Base-by-base conservation (phyloP, 2,888 invertebrate genomes). In the Eucera pruinosa region DNA sequence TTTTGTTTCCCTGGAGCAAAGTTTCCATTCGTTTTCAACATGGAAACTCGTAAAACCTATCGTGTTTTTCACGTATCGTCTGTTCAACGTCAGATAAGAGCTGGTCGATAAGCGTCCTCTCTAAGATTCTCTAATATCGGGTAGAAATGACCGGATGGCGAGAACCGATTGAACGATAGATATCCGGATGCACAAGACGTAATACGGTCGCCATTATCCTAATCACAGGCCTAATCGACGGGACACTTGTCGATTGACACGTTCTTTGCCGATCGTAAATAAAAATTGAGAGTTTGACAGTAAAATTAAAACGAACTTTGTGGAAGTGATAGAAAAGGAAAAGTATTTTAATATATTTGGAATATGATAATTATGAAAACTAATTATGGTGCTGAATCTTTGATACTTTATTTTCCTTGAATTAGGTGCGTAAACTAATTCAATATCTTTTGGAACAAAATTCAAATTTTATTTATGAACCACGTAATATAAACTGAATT, bases 1-100 rank as follows among this genome's bases (percentile, higher is more conserved):
- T 73, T 68, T 73, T 68, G 30, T 55, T 18, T 25, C 9, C 9
- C 6, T 0, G 45, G 33, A 58, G 30, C 58, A 9, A 65, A 72
- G 20, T 60, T 60, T 54, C 57, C 47, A 39, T 73, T 64, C 36
- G 36, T n/a, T n/a, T n/a, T 27, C 41, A 27, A 48, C 25, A 9
- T 48, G 43, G 27, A 11, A 11, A 5, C 18, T 39, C 43, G 43
- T 58, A 57, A 55, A 73, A 55, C 43, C 55, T 33, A 58, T 72
- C 69, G 33, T 65, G 60, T 72, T 72, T 65, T 69, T 52, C 54
- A 36, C 52, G 57, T 65, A 65, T 72, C 72, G 64, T 60, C 9
- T 41, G 60, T 48, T 54, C 27, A 27, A 48, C 41, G 45, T 6
- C 23, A 73, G 66, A 61, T 76, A 76, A 73, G 55, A 48, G 39